Base-by-base conservation (phyloP, 2,113 vertebrate species). In the Aythya baeri region DNA sequence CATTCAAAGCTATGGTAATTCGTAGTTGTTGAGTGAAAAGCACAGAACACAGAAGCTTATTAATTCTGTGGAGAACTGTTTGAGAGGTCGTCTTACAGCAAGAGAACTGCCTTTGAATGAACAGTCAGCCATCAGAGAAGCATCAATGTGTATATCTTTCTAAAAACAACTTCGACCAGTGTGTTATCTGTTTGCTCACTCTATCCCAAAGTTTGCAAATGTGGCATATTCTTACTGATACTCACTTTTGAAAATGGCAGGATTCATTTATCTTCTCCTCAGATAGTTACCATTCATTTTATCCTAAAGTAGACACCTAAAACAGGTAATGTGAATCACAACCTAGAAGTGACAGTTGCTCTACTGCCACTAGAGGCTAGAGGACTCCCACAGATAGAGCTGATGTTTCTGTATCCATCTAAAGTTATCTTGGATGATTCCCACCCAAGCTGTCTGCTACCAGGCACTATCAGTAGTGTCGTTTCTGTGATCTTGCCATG, bases 41-140 rank as follows among this genome's bases (percentile, higher is more conserved):
- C 7, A 13, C 38, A 3, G 3, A 89, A 68, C 25, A 61, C 0
- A 3, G 22, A 50, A 12, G 9, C 0, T 0, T 32, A n/a, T 32
- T 41, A 44, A 58, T 73, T 88, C 58, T 72, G 17, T 67, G 49
- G 29, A 81, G 27, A 91, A 65, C 32, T 49, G 15, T 32, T 11
- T 65, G 9, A 75, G 57, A 72, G 18, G 1, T 21, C 49, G 17
- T 77, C 88, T 94, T 63, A 43, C 3, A 10, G 71, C 58, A 59
- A 84, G 49, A 52, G 25, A 81, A 1, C 17, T 74, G 58, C 14
- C 6, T 67, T 79, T 55, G 25, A 63, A 46, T 17, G 9, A 83
- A 68, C n/a, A 49, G 3, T 83, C 34, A 83, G 11, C 2, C 34
- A 44, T 41, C 50, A 70, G 52, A 66, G 31, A 66, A 88, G 57